Evolutionary conservation across 2,113 vertebrate genomes (phyloP), one percentile per base, ranked within the genome.

Genomic region (Protomyctophum bolini): DNA sequence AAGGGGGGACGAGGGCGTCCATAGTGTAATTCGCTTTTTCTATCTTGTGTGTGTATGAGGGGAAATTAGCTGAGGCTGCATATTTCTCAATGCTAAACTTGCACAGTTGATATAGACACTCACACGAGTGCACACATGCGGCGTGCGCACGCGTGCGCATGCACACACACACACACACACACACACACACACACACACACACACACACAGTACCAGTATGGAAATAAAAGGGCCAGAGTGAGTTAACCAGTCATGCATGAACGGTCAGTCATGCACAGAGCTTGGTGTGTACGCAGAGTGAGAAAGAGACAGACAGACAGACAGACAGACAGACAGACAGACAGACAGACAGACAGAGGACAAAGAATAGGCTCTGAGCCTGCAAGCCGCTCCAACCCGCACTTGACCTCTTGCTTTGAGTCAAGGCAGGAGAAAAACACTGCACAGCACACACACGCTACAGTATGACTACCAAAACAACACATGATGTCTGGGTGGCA

Each of bases 21-120:
- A 81, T 63, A 76, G 83, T 73, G 76, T 52, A 75, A 65, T 57
- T 54, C 60, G 74, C 75, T 77, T 81, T 68, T 70, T 85, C 79
- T 84, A 76, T 81, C 66, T 51, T 56, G 57, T 70, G 86, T 54
- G 72, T 21, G 73, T 66, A 75, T 29, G 47, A 15, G 49, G 68
- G 76, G 54, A 21, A 85, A 91, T 91, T 70, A 78, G 92, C 92
- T 92, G 92, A 93, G 86, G 60, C 72, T 86, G 92, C 92, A 94
- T 82, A 83, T 90, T 93, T 84, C 49, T 82, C 78, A 81, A 73
- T 50, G 76, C 80, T 80, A 79, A 91, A 83, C 86, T 91, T 85
- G 85, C 86, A 89, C 82, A 84, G 79, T 62, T 10, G 52, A 77
- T 79, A 54, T 51, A 63, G 72, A 61, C 55, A 56, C 8, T 59